Percentiles rank a stretch among this genome's conserved stretches.
phyloP scores from a whole-genome alignment of 2,113 vertebrate genomes.

The Xiphophorus maculatus region DNA sequence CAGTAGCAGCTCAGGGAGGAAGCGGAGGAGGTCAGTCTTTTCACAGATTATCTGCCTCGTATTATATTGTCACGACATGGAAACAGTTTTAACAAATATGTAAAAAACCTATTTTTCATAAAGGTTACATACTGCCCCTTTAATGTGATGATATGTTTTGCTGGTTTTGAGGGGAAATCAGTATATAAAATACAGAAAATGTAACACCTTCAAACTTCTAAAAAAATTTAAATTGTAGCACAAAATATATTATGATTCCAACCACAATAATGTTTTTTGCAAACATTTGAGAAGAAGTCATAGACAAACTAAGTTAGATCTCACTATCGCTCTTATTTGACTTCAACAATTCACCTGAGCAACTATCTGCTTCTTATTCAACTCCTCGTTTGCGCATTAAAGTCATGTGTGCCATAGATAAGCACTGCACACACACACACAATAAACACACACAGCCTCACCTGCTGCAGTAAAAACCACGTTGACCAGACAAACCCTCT shows the following conservation, averaged over 20 bases:
- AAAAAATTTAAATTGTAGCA: neutral
- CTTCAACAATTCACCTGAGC: conserved; percentile 16
- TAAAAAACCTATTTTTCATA: no score
- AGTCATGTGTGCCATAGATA: conserved; percentile 49
- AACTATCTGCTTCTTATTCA: conserved; percentile 36
- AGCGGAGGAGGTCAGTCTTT: no score
- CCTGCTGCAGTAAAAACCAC: conserved; percentile 48
- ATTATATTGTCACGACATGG: no score
- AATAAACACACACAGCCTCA: conserved; percentile 41
- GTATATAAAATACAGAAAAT: no score
- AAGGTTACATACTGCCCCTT: no score
- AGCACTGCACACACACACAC: conserved; percentile 22
- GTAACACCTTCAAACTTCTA: neutral
- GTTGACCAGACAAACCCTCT: conserved; percentile 49
- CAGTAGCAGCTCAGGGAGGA: no score
- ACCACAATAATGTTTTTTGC: neutral
- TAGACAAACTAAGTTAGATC: conserved; percentile 14
- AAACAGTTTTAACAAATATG: no score
- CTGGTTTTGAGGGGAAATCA: no score
- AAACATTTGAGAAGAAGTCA: neutral
- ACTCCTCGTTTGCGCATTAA: conserved; percentile 45
- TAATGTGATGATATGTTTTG: no score
- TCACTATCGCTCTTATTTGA: conserved; percentile 38
- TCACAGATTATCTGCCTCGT: no score
- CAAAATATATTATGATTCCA: neutral